Conservation (phyloP, 2,797 vertebrate genomes). For the Clangula hyemalis region DNA sequence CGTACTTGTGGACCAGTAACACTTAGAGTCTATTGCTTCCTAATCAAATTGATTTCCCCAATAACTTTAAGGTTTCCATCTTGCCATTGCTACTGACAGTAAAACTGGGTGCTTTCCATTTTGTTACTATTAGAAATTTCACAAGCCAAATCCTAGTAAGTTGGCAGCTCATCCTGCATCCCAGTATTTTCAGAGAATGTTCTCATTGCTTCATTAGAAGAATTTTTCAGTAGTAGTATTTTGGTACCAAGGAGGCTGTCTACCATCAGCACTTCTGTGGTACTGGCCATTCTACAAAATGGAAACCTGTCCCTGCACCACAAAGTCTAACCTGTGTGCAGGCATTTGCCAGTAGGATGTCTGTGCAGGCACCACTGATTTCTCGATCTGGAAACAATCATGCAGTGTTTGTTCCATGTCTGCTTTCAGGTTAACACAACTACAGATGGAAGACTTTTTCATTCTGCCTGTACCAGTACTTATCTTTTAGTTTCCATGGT, state of each 20-base stretch:
- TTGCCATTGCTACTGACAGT: background rate
- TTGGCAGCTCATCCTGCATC: background rate
- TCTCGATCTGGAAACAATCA: background rate
- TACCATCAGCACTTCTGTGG: background rate
- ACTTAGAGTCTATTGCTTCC: background rate
- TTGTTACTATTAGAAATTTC: background rate
- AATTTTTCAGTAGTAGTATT: background rate
- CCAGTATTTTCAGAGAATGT: background rate
- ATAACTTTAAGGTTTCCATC: background rate
- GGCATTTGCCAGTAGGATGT: background rate
- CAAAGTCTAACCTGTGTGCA: background rate
- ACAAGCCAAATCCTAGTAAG: background rate
- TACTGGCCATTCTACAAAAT: background rate
- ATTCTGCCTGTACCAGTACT: conserved; percentile 6
- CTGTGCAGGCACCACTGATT: background rate
- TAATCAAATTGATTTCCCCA: background rate
- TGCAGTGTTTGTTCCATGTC: conserved; percentile 5
- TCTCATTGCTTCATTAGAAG: background rate
- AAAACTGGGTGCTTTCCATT: background rate
- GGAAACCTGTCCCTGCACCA: background rate
- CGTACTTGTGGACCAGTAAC: background rate
- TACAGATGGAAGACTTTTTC: conserved; percentile 41
- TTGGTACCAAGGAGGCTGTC: background rate
- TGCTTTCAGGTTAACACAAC: conserved; percentile 26
- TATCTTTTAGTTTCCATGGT: conserved; percentile 63